Evolutionary conservation across 2,888 invertebrate genomes (phyloP).

Genomic region (Deilephila elpenor): DNA sequence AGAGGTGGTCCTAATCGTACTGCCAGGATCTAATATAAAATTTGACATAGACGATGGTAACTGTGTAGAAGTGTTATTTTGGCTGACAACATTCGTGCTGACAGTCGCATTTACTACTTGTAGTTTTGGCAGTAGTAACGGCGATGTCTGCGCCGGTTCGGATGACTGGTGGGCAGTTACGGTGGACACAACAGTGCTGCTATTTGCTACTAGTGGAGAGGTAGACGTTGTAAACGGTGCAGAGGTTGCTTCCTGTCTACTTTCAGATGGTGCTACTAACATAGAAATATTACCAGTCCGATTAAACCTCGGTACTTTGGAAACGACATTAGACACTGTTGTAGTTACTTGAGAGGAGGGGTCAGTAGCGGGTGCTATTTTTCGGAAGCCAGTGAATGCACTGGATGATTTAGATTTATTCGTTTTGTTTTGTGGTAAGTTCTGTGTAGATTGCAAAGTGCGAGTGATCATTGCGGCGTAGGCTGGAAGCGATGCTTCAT

Average conservation of each 20-base stretch:
- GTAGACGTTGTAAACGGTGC: not conserved
- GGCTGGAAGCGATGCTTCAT: not conserved
- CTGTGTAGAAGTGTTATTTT: not conserved
- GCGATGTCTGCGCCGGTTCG: no score
- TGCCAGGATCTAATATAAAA: not conserved
- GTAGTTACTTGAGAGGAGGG: not conserved
- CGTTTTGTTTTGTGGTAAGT: no score
- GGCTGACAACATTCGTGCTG: not conserved
- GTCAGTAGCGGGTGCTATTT: not conserved
- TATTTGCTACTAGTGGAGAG: no score
- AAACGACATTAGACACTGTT: not conserved
- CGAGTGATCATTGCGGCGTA: not conserved
- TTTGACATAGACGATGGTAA: not conserved
- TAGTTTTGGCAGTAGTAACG: not conserved
- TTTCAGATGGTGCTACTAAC: not conserved
- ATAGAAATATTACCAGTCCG: not conserved
- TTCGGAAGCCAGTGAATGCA: not conserved
- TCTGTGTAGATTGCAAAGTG: no score
- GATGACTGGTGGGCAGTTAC: no score
- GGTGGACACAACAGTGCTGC: no score
- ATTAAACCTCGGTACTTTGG: not conserved
- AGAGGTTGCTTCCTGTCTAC: not conserved
- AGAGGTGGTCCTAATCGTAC: not conserved
- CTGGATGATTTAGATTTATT: not conserved
- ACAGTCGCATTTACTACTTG: not conserved